These are phyloP conservation scores for Eublepharis macularius DNA, from an alignment of 2,113 vertebrate genomes.

Conservation along the genomic window DNA sequence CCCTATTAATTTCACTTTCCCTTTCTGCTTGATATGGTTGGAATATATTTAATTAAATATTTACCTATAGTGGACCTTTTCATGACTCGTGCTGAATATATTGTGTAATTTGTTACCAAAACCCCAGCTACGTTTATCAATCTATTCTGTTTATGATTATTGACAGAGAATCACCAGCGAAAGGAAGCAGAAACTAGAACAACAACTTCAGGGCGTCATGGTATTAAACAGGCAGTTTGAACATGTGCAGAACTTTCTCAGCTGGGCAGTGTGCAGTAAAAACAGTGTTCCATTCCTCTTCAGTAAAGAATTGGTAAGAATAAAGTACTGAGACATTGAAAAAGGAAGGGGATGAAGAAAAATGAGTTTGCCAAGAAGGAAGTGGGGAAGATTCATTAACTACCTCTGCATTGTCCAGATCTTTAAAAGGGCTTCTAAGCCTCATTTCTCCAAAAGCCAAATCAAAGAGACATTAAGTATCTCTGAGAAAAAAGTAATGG, in stretches of 20 bases:
- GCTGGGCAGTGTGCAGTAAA: slow-evolving; percentile 92
- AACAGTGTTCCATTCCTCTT: slow-evolving; percentile 91
- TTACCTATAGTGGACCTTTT: neutral
- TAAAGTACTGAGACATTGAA: neutral
- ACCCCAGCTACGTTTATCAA: neutral
- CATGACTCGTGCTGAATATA: neutral
- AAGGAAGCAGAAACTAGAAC: slow-evolving; percentile 88
- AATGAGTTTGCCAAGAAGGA: neutral
- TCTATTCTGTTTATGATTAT: slow-evolving; percentile 20
- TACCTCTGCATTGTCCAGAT: neutral
- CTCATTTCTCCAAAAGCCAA: neutral
- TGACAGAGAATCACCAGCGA: slow-evolving; percentile 89
- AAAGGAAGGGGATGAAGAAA: neutral
- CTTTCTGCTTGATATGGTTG: neutral
- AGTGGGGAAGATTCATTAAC: neutral
- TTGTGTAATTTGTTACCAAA: neutral
- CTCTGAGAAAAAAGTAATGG: neutral
- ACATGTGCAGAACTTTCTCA: slow-evolving; percentile 96
- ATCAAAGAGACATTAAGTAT: neutral
- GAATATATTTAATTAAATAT: neutral
- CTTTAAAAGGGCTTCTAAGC: neutral
- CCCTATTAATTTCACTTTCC: neutral
- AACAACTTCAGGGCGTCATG: slow-evolving; percentile 90
- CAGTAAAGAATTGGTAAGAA: slow-evolving; percentile 93
- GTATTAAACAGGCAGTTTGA: slow-evolving; percentile 91